Conservation (phyloP, 2,113 vertebrate species). For the Phyllostomus discolor region DNA sequence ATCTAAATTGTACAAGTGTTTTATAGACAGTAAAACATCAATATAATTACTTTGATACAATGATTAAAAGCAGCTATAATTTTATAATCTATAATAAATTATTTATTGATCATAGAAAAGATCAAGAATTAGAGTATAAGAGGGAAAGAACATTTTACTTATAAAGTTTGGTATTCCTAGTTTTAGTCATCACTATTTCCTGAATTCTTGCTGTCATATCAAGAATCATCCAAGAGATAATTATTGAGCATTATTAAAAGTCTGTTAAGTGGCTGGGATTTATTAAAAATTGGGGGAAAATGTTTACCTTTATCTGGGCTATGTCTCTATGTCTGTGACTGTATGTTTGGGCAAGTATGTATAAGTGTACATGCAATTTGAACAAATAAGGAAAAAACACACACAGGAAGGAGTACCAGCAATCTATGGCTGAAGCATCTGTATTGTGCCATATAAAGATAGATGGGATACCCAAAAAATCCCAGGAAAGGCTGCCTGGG, state of each 20-base stretch:
- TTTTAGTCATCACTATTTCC: not conserved
- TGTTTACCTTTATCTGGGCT: not conserved
- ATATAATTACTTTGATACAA: not conserved
- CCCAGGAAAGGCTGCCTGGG: not conserved
- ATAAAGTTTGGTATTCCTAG: not conserved
- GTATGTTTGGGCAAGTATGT: not conserved
- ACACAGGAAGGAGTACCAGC: not conserved
- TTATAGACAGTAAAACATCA: not conserved
- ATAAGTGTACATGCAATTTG: not conserved
- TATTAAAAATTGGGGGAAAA: not conserved
- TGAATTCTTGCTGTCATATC: not conserved
- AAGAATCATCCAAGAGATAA: not conserved
- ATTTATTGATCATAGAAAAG: not conserved
- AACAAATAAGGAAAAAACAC: not conserved
- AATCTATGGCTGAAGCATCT: not conserved
- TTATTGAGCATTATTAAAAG: not conserved
- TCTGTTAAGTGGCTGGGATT: not conserved
- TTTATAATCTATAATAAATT: not conserved
- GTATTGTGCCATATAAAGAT: not conserved
- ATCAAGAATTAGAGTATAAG: not conserved
- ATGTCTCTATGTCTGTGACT: not conserved
- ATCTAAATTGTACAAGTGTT: not conserved
- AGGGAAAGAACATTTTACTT: not conserved
- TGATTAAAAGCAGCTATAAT: not conserved
- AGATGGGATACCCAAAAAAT: not conserved